Conservation (phyloP, 92 coral and sea anemone species). For the Actinostola sp. region DNA sequence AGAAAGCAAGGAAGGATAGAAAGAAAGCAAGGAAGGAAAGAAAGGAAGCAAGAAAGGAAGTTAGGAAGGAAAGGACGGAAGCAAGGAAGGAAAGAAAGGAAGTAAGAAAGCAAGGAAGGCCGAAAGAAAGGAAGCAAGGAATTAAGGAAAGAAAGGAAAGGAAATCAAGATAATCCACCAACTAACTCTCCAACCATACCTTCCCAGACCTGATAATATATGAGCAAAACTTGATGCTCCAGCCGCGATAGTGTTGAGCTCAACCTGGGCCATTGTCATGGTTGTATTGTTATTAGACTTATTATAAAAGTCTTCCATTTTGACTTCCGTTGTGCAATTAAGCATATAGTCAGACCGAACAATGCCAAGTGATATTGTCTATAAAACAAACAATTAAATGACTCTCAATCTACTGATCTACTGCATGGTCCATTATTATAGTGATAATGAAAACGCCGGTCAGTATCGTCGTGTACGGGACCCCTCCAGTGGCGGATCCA, state of each 20-base stretch:
- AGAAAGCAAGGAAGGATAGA: too few relatives aligned
- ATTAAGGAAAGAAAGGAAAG: too few relatives aligned
- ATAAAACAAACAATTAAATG: slow-evolving; percentile 6
- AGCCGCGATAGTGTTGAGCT: slow-evolving; percentile 87
- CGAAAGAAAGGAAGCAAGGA: too few relatives aligned
- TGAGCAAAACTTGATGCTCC: not conserved
- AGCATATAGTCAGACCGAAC: slow-evolving; percentile 95
- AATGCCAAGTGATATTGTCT: slow-evolving; percentile 80
- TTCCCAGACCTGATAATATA: not conserved
- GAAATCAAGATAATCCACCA: too few relatives aligned
- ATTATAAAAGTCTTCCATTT: slow-evolving; percentile 1
- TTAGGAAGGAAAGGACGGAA: too few relatives aligned
- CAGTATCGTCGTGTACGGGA: too few relatives aligned
- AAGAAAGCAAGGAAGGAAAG: too few relatives aligned
- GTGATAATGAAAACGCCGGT: not conserved
- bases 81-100: too few relatives aligned
- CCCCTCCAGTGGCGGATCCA: too few relatives aligned
- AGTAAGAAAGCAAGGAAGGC: too few relatives aligned
- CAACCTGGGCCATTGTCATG: slow-evolving; percentile 75
- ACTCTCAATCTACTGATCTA: not conserved
- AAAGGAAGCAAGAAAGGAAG: too few relatives aligned
- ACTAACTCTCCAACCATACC: too few relatives aligned
- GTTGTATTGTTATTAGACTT: not conserved
- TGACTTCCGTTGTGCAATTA: slow-evolving; percentile 29
- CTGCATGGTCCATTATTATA: not conserved